phyloP scores from a whole-genome alignment of 2,113 vertebrate species.

The Grantiella picta region DNA sequence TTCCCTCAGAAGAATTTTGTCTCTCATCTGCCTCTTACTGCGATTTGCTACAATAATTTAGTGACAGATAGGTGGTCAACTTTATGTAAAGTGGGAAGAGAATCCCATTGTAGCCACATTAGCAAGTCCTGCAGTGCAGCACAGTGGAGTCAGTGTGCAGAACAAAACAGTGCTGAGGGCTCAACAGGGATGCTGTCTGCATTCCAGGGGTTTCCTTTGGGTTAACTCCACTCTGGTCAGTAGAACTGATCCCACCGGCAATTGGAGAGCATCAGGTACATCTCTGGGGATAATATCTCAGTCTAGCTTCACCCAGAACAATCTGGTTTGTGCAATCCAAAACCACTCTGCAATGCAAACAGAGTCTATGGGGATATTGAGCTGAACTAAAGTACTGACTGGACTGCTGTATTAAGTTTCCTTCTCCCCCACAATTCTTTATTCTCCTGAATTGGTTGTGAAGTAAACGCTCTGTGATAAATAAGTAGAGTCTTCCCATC shows the following conservation, averaged over 20 bases:
- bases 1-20: neutral
- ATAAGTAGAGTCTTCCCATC: neutral
- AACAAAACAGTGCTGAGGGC: neutral
- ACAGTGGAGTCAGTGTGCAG: neutral
- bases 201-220: neutral
- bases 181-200: neutral
- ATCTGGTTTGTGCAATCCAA: neutral
- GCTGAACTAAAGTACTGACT: neutral
- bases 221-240: neutral
- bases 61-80: neutral
- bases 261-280: neutral
- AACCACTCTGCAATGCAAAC: neutral
- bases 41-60: neutral
- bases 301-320: neutral
- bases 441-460: neutral
- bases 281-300: neutral
- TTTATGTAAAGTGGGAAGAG: neutral
- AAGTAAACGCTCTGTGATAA: neutral
- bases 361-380: neutral
- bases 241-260: neutral
- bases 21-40: neutral
- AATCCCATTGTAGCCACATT: rapidly evolving
- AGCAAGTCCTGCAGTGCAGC: neutral
- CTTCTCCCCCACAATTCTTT: rapidly evolving
- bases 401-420: neutral